A percentile compares a stretch with the other conserved stretches of the same genome.
These are phyloP conservation scores for Danaus melanippus DNA, from an alignment of 1,140 invertebrate species.

Conservation along the genomic window DNA sequence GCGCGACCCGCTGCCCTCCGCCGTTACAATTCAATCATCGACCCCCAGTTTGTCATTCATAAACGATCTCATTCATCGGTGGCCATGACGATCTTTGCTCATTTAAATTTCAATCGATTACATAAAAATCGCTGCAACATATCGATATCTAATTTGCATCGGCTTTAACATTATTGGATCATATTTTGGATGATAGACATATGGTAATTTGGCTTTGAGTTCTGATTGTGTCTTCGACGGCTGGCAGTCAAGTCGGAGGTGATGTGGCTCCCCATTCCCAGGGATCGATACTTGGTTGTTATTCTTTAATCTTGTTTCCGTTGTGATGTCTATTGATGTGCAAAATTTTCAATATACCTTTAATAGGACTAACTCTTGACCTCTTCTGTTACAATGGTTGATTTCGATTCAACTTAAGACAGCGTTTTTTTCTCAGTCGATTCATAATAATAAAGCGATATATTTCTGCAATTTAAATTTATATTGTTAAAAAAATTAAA, in stretches of 20 bases:
- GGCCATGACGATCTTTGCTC: constrained; percentile 40
- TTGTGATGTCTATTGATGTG: constrained; percentile 50
- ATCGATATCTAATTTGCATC: constrained; percentile 61
- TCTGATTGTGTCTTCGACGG: constrained; percentile 17
- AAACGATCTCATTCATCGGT: constrained; percentile 50
- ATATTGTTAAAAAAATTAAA: too few species aligned
- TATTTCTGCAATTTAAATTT: too few species aligned
- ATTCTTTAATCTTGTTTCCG: constrained; percentile 59
- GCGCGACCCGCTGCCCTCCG: constrained; percentile 61
- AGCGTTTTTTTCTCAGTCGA: too few species aligned
- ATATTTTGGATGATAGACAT: constrained; percentile 58
- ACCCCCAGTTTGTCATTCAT: constrained; percentile 52
- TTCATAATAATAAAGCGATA: too few species aligned
- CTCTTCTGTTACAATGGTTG: constrained; percentile 13
- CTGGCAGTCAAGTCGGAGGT: constrained; percentile 8
- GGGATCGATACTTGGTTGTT: constrained; percentile 44
- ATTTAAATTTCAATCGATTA: constrained; percentile 52
- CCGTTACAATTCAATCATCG: constrained; percentile 64
- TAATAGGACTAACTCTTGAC: constrained; percentile 17
- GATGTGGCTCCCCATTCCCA: constrained; percentile 9
- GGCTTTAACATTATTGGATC: constrained; percentile 48
- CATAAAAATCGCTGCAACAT: constrained; percentile 7
- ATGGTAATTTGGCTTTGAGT: constrained; percentile 49
- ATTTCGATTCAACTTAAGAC: too few species aligned
- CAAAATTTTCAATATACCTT: constrained; percentile 34